Conservation (phyloP, 2,888 invertebrate species). For the Ophonus ardosiacus region DNA sequence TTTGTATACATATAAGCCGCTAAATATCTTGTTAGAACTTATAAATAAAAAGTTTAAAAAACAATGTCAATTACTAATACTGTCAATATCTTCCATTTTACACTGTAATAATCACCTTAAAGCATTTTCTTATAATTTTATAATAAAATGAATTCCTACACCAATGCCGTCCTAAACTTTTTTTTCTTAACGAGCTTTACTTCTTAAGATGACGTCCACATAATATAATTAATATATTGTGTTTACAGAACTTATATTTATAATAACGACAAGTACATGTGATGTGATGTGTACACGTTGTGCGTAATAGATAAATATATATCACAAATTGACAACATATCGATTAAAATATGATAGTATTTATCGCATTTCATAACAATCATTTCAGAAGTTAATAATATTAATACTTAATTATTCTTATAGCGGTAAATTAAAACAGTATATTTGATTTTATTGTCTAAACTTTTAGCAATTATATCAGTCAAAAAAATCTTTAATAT, state of each 20-base stretch:
- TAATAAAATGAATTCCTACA: slow-evolving; percentile 34
- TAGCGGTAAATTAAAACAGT: not conserved
- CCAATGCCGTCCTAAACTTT: slow-evolving; percentile 20
- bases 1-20: not conserved
- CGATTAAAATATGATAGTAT: slow-evolving; percentile 1
- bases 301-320: slow-evolving; percentile 26
- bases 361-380: slow-evolving; percentile 16
- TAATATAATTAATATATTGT: slow-evolving; percentile 7
- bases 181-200: not conserved
- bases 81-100: slow-evolving; percentile 47
- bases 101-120: slow-evolving; percentile 43
- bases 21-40: slow-evolving; percentile 20
- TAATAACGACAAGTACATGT: slow-evolving; percentile 39
- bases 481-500: not conserved
- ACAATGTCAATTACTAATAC: slow-evolving; percentile 59
- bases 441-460: not conserved
- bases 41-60: slow-evolving; percentile 35
- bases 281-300: slow-evolving; percentile 48
- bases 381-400: slow-evolving; percentile 4
- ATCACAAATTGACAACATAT: slow-evolving; percentile 42
- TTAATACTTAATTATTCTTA: not conserved
- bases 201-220: slow-evolving; percentile 27
- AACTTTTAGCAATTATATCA: not conserved
- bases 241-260: slow-evolving; percentile 19
- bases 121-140: slow-evolving; percentile 51